Evolutionary conservation across 2,888 invertebrate genomes (phyloP).

Genomic region (Caenorhabditis virilis): DNA sequence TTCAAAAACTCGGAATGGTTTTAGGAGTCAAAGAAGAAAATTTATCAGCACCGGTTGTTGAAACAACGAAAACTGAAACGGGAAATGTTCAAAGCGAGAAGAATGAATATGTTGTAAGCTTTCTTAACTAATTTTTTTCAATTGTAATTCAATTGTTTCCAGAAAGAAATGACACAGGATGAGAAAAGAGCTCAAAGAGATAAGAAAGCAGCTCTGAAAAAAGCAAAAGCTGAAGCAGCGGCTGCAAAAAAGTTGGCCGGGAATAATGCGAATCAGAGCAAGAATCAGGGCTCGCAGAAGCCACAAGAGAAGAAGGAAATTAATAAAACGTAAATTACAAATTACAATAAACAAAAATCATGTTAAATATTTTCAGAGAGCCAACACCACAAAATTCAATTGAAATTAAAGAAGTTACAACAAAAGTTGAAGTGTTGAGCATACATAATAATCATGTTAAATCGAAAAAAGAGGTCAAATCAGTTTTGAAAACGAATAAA

Average conservation of each 20-base stretch:
- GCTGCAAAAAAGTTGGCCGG: constrained; percentile 22
- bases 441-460: background rate
- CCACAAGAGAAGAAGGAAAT: background rate
- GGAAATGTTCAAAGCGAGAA: constrained; percentile 14
- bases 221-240: constrained; percentile 44
- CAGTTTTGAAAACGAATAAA: constrained; percentile 8
- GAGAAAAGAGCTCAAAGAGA: constrained; percentile 45
- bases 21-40: constrained; percentile 21
- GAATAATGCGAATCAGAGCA: constrained; percentile 2
- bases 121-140: background rate
- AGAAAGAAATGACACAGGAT: constrained; percentile 42
- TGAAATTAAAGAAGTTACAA: background rate
- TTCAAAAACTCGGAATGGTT: constrained; percentile 32
- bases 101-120: constrained; percentile 17
- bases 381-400: background rate
- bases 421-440: background rate
- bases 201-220: constrained; percentile 52
- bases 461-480: constrained; percentile 6
- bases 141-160: constrained; percentile 3
- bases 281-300: constrained; percentile 6
- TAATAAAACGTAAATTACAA: no score
- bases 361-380: no score
- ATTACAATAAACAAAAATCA: no score
- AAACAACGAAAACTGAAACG: background rate
- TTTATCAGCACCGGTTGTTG: background rate